Evolutionary conservation across 2,888 invertebrate genomes (phyloP), one percentile per base, ranked within the genome.

Genomic region (Polymixis flavicincta): DNA sequence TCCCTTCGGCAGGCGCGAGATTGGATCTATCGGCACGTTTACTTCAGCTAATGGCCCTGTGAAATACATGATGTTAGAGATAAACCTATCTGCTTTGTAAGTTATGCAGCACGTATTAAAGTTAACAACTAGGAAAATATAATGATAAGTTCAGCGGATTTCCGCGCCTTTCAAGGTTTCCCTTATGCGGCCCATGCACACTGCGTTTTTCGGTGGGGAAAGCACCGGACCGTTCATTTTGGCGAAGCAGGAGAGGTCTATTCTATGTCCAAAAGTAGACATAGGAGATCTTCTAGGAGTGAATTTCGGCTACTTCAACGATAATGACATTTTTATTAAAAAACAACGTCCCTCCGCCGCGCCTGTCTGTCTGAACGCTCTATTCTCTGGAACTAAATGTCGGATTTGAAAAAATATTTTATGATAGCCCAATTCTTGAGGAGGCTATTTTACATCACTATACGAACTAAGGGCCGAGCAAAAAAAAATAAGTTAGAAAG

Each of bases 41-140:
- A 99, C 97, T 93, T 99, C 99, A 0, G 98, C 97, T 55, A 99
- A 88, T 0, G 98, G 98, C 70, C 99, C 98, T 98, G 89, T 55
- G 88, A 84, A 65, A 74, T 71, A 59, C 13, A 42, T 61, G 13
- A 50, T 22, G 28, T 14, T n/a, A 28, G 28, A 32, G 22, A 22
- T 17, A 25, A 22, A 32, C 14, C 3, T 32, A 52, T n/a, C 7
- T 14, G 13, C 5, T 37, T 28, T 65, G 5, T 65, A 37, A 64
- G 1, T 17, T 19, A 42, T 52, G 25, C 25, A 42, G 25, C 25
- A 42, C 4, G 19, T 63, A 57, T 22, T 14, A 25, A 37, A 37
- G n/a, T 13, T 13, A 13, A 25, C 1, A 48, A 69, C 11, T 32
- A n/a, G 28, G 11, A 28, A 45, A 59, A 45, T 2, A 28, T n/a